Evolutionary conservation across 2,888 invertebrate genomes (phyloP).

Genomic region (Tetranychus truncatus): DNA sequence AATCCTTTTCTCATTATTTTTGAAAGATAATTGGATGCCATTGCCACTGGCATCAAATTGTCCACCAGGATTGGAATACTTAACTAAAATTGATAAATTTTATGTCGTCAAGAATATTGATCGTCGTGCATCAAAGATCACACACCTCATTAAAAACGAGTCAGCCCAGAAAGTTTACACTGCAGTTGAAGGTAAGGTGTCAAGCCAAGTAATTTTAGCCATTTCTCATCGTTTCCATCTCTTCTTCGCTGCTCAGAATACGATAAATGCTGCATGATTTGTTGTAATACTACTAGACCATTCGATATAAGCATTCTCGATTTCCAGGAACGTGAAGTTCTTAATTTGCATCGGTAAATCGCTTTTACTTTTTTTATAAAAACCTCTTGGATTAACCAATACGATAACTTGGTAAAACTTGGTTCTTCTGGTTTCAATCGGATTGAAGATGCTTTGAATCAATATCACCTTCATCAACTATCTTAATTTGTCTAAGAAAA

Average conservation of each 20-base stretch:
- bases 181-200: slow-evolving; percentile 20
- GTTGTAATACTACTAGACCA: slow-evolving; percentile 59
- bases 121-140: slow-evolving; percentile 73
- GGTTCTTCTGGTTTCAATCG: too few relatives aligned
- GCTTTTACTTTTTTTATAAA: background rate
- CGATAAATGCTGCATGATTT: slow-evolving; percentile 62
- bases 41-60: background rate
- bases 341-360: slow-evolving; percentile 45
- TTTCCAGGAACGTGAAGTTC: slow-evolving; percentile 55
- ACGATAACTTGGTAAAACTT: too few relatives aligned
- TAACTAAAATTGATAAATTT: slow-evolving; percentile 33
- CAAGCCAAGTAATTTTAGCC: background rate
- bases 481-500: too few relatives aligned
- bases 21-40: background rate
- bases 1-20: too few relatives aligned
- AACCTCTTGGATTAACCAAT: too few relatives aligned
- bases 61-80: slow-evolving; percentile 31
- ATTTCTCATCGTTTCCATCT: slow-evolving; percentile 5
- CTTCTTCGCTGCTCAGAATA: slow-evolving; percentile 34
- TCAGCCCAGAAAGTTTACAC: slow-evolving; percentile 30
- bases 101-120: slow-evolving; percentile 34
- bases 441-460: background rate
- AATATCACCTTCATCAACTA: background rate
- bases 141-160: slow-evolving; percentile 47
- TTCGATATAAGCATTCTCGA: slow-evolving; percentile 75